Percentiles rank a stretch among this genome's conserved stretches.
Conservation (phyloP, 2,113 vertebrate genomes). For the Toxotes jaculatrix region DNA sequence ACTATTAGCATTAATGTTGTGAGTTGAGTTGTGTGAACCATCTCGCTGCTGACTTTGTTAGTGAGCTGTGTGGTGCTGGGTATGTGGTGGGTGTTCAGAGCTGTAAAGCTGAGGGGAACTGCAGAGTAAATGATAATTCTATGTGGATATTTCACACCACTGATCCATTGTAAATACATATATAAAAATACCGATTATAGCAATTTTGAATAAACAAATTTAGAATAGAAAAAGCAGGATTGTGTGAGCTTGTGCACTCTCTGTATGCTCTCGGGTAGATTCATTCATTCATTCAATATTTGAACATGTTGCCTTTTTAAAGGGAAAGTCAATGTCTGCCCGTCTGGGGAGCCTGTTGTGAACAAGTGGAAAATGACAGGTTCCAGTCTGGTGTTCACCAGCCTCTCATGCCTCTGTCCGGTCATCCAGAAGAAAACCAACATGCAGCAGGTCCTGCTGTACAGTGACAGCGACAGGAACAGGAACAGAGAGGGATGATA, state of each 20-base stretch:
- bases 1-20: too few species aligned
- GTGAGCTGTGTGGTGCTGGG: too few species aligned
- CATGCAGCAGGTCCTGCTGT: slow-evolving; percentile 38
- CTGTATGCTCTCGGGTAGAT: not conserved
- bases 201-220: not conserved
- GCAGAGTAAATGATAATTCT: not conserved
- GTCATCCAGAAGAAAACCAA: slow-evolving; percentile 70
- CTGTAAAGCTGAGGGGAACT: not conserved
- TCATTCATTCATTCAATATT: not conserved
- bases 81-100: too few species aligned
- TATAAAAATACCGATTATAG: not conserved
- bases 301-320: slow-evolving; percentile 7
- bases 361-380: slow-evolving; percentile 76
- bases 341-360: slow-evolving; percentile 45
- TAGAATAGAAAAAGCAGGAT: not conserved
- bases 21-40: too few species aligned
- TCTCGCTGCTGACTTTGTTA: too few species aligned
- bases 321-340: not conserved
- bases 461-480: slow-evolving; percentile 29
- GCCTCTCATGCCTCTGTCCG: slow-evolving; percentile 57
- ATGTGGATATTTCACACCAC: not conserved
- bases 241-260: not conserved
- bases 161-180: not conserved
- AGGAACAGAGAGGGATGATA: slow-evolving; percentile 8
- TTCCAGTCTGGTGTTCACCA: slow-evolving; percentile 58